These are phyloP conservation scores for Osedax fenrisi DNA, from an alignment of 2,888 invertebrate species.

Conservation along the genomic window DNA sequence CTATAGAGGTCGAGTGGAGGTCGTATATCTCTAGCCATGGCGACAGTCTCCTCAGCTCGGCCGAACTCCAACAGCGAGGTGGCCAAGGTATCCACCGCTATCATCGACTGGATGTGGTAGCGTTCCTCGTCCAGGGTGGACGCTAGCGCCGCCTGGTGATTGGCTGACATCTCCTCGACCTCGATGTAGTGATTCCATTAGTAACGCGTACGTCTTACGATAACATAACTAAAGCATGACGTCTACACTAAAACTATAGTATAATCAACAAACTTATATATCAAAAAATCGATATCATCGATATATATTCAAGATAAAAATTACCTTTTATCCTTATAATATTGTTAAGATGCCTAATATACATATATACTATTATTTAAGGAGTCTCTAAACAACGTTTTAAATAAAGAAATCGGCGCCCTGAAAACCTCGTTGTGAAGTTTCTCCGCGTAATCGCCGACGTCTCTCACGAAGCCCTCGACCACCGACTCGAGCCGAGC, in stretches of 20 bases:
- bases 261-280: no score
- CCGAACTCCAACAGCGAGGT: constrained; percentile 35
- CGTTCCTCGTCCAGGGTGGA: constrained; percentile 30
- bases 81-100: constrained; percentile 33
- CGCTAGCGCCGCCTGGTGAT: constrained; percentile 33
- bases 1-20: neutral
- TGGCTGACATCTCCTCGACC: constrained; percentile 36
- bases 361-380: no score
- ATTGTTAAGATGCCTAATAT: no score
- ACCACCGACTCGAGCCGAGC: constrained; percentile 35
- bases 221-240: no score
- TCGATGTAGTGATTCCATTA: no score
- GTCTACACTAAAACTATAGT: no score
- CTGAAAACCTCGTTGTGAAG: constrained; percentile 36
- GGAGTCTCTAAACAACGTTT: no score
- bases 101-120: constrained; percentile 33
- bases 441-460: constrained; percentile 35
- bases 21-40: constrained; percentile 34
- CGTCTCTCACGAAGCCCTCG: constrained; percentile 30
- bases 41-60: constrained; percentile 36
- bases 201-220: no score
- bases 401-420: no score
- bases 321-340: no score
- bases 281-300: no score
- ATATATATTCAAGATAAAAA: no score